Percentiles rank a stretch among this genome's conserved stretches.
Conservation (phyloP, 2,113 vertebrate genomes). For the Puffinus mauretanicus region DNA sequence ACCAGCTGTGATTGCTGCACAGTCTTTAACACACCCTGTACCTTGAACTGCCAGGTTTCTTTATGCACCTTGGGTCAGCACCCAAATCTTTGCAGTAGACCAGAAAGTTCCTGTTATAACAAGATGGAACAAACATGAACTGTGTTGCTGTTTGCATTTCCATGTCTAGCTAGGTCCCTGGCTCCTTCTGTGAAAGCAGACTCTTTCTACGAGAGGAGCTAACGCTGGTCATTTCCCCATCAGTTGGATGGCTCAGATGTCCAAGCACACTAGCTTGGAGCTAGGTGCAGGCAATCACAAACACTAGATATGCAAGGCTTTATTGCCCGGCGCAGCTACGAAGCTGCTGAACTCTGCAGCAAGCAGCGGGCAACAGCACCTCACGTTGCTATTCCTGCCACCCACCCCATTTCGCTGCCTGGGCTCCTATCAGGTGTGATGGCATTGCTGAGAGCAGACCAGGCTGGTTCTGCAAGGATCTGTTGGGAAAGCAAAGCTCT, state of each 20-base stretch:
- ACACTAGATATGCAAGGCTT: neutral
- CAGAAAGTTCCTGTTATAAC: neutral
- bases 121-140: neutral
- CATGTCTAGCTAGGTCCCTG: neutral
- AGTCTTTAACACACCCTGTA: neutral
- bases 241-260: neutral
- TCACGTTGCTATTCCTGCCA: neutral
- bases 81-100: neutral
- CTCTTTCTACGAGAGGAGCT: neutral
- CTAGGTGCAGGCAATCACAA: neutral
- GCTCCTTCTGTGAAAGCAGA: neutral
- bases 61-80: constrained; percentile 14
- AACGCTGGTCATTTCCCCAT: neutral
- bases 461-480: constrained; percentile 39
- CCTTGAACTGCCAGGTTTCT: neutral
- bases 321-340: neutral
- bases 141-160: neutral
- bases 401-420: neutral
- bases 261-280: neutral
- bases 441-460: neutral
- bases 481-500: neutral
- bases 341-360: neutral
- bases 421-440: neutral
- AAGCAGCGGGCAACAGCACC: neutral
- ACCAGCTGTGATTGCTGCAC: neutral